These are phyloP conservation scores for Drosophila neonasuta DNA, from an alignment of 2,888 invertebrate species.

Conservation along the genomic window DNA sequence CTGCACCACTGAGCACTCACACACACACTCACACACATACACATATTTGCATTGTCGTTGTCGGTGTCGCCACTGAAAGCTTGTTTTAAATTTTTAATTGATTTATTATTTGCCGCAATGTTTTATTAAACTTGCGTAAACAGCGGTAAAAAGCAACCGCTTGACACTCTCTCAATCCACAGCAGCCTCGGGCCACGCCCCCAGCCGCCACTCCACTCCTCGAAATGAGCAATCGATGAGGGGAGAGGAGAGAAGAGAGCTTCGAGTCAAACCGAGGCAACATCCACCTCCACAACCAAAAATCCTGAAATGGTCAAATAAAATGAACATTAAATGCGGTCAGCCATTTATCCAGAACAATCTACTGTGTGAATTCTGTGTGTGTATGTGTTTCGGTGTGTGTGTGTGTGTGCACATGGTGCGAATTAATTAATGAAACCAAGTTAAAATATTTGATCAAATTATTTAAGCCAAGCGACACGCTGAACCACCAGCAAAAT, in stretches of 20 bases:
- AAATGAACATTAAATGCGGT: slow-evolving; percentile 57
- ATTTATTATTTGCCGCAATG: slow-evolving; percentile 62
- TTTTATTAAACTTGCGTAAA: slow-evolving; percentile 65
- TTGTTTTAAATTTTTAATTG: slow-evolving; percentile 64
- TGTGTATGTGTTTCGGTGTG: slow-evolving; percentile 10
- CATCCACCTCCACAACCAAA: slow-evolving; percentile 5
- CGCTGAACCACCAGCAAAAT: background rate
- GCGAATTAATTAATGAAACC: slow-evolving; percentile 62
- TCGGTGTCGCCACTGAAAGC: slow-evolving; percentile 16
- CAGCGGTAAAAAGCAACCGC: slow-evolving; percentile 29
- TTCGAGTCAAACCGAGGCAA: slow-evolving; percentile 8
- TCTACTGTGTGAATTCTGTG: slow-evolving; percentile 8
- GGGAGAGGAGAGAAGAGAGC: background rate
- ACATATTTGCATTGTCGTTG: slow-evolving; percentile 16
- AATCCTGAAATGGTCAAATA: slow-evolving; percentile 27
- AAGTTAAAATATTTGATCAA: slow-evolving; percentile 66
- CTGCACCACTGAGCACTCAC: slow-evolving; percentile 2
- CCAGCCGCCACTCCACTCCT: background rate
- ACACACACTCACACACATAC: slow-evolving; percentile 12
- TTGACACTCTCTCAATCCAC: slow-evolving; percentile 13
- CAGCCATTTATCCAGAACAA: slow-evolving; percentile 32
- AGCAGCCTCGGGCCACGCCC: slow-evolving; percentile 11
- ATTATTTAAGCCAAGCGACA: slow-evolving; percentile 46
- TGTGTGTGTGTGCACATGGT: slow-evolving; percentile 23
- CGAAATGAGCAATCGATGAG: slow-evolving; percentile 38